These are phyloP conservation scores for Galendromus occidentalis DNA, from an alignment of 1,140 invertebrate genomes.

Conservation along the genomic window DNA sequence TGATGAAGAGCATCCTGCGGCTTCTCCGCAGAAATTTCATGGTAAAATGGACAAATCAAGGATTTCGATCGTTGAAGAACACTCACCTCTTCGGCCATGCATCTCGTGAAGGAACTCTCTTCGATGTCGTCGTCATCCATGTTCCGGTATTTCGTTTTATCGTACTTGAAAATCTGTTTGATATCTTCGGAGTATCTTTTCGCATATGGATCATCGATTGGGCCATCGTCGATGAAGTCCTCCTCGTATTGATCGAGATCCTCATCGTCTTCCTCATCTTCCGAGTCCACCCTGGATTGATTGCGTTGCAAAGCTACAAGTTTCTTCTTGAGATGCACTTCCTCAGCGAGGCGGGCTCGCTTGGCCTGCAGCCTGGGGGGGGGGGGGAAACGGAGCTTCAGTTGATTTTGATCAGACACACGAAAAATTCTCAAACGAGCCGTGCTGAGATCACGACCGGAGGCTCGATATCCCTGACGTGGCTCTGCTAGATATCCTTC, in stretches of 20 bases:
- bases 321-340: background rate
- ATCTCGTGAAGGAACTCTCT: background rate
- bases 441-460: too few species aligned
- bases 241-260: slow-evolving; percentile 8
- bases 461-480: too few species aligned
- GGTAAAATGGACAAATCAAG: background rate
- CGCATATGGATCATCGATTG: background rate
- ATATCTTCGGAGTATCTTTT: background rate
- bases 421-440: too few species aligned
- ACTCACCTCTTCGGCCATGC: slow-evolving; percentile 6
- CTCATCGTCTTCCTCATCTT: background rate
- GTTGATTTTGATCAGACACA: too few species aligned
- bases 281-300: background rate
- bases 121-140: slow-evolving; percentile 4
- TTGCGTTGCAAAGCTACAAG: background rate
- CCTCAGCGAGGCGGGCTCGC: background rate
- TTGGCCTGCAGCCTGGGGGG: background rate
- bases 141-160: background rate
- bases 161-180: background rate
- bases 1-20: background rate
- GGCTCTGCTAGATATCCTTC: too few species aligned
- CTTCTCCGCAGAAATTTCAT: background rate
- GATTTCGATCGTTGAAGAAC: background rate
- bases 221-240: slow-evolving; percentile 4
- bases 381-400: too few species aligned